Evolutionary conservation across 2,888 invertebrate species (phyloP), one percentile per base, ranked within the genome.

Genomic region (Pseudococcus longispinus): DNA sequence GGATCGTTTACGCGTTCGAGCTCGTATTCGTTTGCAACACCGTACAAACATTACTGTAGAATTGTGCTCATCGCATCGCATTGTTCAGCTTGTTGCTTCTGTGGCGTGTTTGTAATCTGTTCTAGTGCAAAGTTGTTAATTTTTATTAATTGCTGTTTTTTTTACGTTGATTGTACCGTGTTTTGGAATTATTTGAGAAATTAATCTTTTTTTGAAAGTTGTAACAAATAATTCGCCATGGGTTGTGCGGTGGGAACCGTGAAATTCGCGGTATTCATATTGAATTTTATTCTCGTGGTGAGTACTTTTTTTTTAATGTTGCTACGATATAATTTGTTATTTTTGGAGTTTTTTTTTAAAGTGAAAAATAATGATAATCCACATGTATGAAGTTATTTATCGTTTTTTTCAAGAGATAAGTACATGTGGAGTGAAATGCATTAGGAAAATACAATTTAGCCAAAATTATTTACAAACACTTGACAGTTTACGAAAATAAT

Each of bases 161-260:
- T 55, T n/a, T n/a, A n/a, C n/a, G 4, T 60, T 9, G 23, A 23
- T 60, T 23, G 20, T 3, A 2, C 9, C 23, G 60, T 60, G 23
- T 80, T 42, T 26, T 23, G 37, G 18, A 20, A 20, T 11, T 42
- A 20, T 80, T 80, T 80, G 3, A 23, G 3, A n/a, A n/a, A n/a
- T n/a, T n/a, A 20, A 20, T 80, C 8, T 42, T 80, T 80, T 37
- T 37, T 20, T 6, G 32, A 13, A n/a, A 74, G 37, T 9, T 20
- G 6, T 5, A 11, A 37, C 37, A 5, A 37, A 23, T 13, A 42
- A 42, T 80, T 42, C 77, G 42, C 42, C 77, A 86, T 86, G 86
- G 86, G 86, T 37, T 86, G 86, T 51, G 86, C 86, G 23, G 86
- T 86, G 13, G 86, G 86, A 77, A 86, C 86, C 2, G 77, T 86